These are phyloP conservation scores for Liposcelis brunnea DNA, from an alignment of 2,888 invertebrate genomes.

Conservation along the genomic window DNA sequence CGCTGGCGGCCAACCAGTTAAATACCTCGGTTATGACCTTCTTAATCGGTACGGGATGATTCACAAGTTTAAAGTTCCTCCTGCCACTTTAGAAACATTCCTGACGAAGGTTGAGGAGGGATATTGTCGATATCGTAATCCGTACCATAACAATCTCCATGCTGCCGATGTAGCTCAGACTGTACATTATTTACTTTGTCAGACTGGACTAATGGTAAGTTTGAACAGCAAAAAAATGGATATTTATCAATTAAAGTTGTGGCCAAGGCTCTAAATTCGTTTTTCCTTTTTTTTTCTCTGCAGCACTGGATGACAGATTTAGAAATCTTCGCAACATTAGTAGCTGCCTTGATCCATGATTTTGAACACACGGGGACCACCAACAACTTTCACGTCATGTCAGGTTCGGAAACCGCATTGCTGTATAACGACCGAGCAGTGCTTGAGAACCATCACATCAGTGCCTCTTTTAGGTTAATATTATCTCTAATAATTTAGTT, in stretches of 20 bases:
- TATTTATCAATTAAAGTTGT: neutral
- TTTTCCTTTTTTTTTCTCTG: conserved; percentile 14
- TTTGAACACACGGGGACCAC: conserved; percentile 95
- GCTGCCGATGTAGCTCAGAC: conserved; percentile 93
- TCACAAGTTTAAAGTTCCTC: conserved; percentile 81
- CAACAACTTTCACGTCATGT: conserved; percentile 94
- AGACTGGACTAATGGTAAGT: conserved; percentile 75
- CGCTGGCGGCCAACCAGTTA: conserved; percentile 70
- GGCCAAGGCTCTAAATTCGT: neutral
- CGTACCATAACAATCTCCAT: conserved; percentile 89
- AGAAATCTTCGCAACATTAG: conserved; percentile 82
- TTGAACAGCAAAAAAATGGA: neutral
- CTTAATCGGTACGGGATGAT: conserved; percentile 90
- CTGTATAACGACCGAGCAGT: conserved; percentile 88
- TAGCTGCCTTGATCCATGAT: conserved; percentile 88
- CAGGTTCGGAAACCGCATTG: conserved; percentile 79
- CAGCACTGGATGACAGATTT: conserved; percentile 87
- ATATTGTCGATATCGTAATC: conserved; percentile 78
- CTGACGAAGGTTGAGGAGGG: conserved; percentile 74
- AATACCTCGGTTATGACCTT: conserved; percentile 85
- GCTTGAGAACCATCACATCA: conserved; percentile 77
- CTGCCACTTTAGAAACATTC: conserved; percentile 69
- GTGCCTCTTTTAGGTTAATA: conserved; percentile 58
- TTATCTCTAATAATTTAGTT: neutral
- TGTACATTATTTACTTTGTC: conserved; percentile 78